These are phyloP conservation scores for Lochmaea capreae DNA, from an alignment of 2,888 invertebrate genomes.

Conservation along the genomic window DNA sequence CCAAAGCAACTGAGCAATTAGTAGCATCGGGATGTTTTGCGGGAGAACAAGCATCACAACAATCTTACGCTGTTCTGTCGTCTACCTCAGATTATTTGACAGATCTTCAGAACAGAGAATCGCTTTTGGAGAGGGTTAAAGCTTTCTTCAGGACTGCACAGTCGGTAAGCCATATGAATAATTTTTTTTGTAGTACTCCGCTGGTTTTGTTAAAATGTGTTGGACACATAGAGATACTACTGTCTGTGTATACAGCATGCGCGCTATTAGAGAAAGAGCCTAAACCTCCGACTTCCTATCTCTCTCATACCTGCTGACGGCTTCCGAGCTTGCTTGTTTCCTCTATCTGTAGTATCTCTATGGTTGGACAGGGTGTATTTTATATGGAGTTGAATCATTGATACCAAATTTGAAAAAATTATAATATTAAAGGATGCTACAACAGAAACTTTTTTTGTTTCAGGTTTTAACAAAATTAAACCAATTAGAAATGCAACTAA, in stretches of 20 bases:
- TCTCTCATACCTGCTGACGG: too few relatives aligned
- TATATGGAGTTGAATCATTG: not conserved
- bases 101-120: constrained; percentile 77
- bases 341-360: too few relatives aligned
- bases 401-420: not conserved
- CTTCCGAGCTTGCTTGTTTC: too few relatives aligned
- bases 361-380: too few relatives aligned
- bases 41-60: constrained; percentile 74
- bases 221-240: too few relatives aligned
- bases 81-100: constrained; percentile 77
- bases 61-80: constrained; percentile 76
- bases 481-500: constrained; percentile 79
- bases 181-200: not conserved
- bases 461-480: constrained; percentile 79
- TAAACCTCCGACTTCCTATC: too few relatives aligned
- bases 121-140: constrained; percentile 74
- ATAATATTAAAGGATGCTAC: not conserved
- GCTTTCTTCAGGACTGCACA: constrained; percentile 78
- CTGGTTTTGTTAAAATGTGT: not conserved
- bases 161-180: constrained; percentile 67
- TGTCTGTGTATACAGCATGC: too few relatives aligned
- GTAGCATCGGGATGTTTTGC: constrained; percentile 78
- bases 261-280: too few relatives aligned
- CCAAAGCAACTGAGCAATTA: constrained; percentile 82
- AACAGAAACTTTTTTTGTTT: constrained; percentile 1